Evolutionary conservation across 2,113 vertebrate genomes (phyloP), one percentile per base, ranked within the genome.

Genomic region (Thalassarche chlororhynchos): DNA sequence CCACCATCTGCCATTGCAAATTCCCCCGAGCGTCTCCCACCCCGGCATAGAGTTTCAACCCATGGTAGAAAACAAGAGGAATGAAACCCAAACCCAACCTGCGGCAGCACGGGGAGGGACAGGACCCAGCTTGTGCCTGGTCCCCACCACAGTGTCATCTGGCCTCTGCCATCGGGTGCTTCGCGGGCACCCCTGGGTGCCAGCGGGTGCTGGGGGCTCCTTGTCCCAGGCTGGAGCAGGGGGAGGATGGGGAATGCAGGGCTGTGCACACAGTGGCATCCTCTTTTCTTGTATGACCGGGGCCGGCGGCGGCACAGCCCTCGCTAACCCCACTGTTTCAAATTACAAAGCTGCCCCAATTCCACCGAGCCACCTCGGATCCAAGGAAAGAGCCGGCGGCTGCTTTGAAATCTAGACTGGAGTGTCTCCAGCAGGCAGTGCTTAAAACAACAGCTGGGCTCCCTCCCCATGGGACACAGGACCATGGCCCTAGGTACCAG

Each of bases 1-100:
- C 54, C 94, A 87, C 98, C 98, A 98, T 98, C 98, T 98, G 98
- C 97, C 19, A 6, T 31, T 5, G 17, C 77, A 90, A 96, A 97
- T 95, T 96, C 96, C 96, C 96, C 87, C 0, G 34, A 93, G 95
- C 61, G 12, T 80, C 82, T 89, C 81, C 93, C 14, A 2, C 38
- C n/a, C 40, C 3, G 32, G 98, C 24, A 0, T 98, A 94, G 60
- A 49, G 78, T 98, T 98, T 98, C 98, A 91, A 49, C 38, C 80
- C 16, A 0, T 8, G 15, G 85, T 44, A 57, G 74, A 81, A 93
- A 92, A 68, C 89, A 93, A 89, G 87, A 91, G 93, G 44, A 88
- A 26, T 76, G 96, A 97, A 98, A 98, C 46, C 46, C 83, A 95
- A 96, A 74, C 57, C 82, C 76, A 84, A 61, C 64, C 84, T 90